phyloP scores from a whole-genome alignment of 2,888 invertebrate genomes.

The Leptothorax acervorum region DNA sequence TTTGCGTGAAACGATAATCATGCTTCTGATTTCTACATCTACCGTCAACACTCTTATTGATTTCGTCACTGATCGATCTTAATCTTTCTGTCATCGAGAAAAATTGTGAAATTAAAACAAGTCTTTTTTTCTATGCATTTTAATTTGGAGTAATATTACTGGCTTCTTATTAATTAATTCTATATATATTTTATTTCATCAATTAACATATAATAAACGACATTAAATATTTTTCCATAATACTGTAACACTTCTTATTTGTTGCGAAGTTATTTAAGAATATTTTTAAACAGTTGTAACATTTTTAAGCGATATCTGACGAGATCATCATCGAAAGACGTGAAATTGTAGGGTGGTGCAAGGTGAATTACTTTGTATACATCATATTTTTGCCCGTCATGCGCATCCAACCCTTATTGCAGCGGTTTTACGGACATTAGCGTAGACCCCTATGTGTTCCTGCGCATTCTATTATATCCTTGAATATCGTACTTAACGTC shows the following conservation, averaged over 20 bases:
- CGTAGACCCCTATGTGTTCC: constrained; percentile 54
- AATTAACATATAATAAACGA: neutral
- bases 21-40: constrained; percentile 20
- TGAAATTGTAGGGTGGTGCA: constrained; percentile 49
- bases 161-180: neutral
- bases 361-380: constrained; percentile 52
- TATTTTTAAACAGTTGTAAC: constrained; percentile 44
- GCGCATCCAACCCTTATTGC: constrained; percentile 53
- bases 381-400: constrained; percentile 36
- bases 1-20: constrained; percentile 63
- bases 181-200: neutral
- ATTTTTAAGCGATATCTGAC: constrained; percentile 38
- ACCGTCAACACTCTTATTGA: neutral
- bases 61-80: neutral
- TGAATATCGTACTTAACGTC: constrained; percentile 70
- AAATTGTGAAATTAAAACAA: constrained; percentile 1
- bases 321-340: constrained; percentile 41
- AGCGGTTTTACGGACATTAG: constrained; percentile 58
- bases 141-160: neutral
- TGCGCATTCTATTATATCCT: constrained; percentile 64
- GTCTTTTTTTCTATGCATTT: neutral
- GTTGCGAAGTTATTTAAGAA: neutral
- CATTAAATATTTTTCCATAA: neutral
- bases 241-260: neutral
- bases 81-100: neutral